Evolutionary conservation across 2,113 vertebrate genomes (phyloP).

Genomic region (zebrafish (Danio rerio)): DNA sequence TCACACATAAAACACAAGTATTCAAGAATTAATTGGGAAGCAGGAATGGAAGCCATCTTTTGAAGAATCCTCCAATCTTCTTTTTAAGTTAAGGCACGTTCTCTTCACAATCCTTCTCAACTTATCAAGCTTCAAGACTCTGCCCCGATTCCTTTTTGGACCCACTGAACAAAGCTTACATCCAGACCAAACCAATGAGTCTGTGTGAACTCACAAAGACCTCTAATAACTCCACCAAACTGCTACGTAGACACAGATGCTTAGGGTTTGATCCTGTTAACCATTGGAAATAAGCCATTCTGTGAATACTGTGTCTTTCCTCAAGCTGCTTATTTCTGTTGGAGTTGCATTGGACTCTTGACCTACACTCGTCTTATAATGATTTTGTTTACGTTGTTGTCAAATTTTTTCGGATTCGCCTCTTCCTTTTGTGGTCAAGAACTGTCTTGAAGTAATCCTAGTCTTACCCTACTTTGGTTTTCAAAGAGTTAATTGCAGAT

Average conservation of each 20-base stretch:
- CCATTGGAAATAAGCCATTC: conserved; percentile 22
- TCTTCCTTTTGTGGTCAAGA: neutral
- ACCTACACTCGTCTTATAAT: neutral
- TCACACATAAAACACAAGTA: neutral
- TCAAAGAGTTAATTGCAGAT: conserved; percentile 30
- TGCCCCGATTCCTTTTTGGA: conserved; percentile 65
- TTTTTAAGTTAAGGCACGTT: conserved; percentile 70
- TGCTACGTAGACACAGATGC: conserved; percentile 20
- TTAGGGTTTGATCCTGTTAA: conserved; percentile 38
- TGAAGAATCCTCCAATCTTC: conserved; percentile 43
- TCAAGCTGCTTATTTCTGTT: conserved; percentile 34
- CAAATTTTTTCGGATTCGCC: neutral
- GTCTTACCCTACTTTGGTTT: conserved; percentile 51
- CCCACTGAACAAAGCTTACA: conserved; percentile 59
- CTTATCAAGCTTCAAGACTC: conserved; percentile 63
- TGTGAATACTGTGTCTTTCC: conserved; percentile 24
- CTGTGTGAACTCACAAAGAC: conserved; percentile 53
- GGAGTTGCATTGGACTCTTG: conserved; percentile 21
- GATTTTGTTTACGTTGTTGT: neutral
- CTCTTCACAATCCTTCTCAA: conserved; percentile 55
- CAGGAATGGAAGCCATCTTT: conserved; percentile 43
- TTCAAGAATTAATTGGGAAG: conserved; percentile 16
- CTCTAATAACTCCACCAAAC: conserved; percentile 28
- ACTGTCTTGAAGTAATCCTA: conserved; percentile 37
- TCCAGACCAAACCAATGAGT: conserved; percentile 69